Evolutionary conservation across 2,113 vertebrate species (phyloP).

Genomic region (Fulica atra): DNA sequence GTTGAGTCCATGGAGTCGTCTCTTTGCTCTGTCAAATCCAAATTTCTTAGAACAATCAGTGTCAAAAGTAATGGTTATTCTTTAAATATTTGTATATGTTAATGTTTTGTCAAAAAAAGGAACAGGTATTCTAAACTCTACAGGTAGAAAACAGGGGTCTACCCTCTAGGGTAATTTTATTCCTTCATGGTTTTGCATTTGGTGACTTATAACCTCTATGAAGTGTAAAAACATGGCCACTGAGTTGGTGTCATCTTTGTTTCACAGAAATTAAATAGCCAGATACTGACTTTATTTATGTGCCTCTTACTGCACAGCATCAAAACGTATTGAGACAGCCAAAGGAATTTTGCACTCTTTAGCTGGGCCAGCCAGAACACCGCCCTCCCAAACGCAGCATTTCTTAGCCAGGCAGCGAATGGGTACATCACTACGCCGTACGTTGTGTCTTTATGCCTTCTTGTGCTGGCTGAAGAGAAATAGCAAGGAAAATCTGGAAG

Average conservation of each 20-base stretch:
- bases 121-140: background rate
- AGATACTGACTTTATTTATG: background rate
- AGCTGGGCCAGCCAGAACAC: background rate
- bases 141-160: background rate
- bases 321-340: background rate
- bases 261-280: background rate
- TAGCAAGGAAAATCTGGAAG: background rate
- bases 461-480: conserved; percentile 19
- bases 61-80: background rate
- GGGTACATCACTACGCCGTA: background rate
- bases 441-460: background rate
- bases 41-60: background rate
- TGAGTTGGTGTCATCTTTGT: background rate
- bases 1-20: background rate
- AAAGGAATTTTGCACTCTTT: background rate
- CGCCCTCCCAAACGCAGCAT: background rate
- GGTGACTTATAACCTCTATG: background rate
- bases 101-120: background rate
- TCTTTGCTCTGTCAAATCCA: background rate
- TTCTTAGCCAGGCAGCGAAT: background rate
- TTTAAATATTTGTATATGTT: background rate
- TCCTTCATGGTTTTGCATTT: background rate
- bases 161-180: background rate
- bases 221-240: background rate
- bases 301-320: background rate